Base-by-base conservation (phyloP, 2,113 vertebrate species). In the Athene noctua region DNA sequence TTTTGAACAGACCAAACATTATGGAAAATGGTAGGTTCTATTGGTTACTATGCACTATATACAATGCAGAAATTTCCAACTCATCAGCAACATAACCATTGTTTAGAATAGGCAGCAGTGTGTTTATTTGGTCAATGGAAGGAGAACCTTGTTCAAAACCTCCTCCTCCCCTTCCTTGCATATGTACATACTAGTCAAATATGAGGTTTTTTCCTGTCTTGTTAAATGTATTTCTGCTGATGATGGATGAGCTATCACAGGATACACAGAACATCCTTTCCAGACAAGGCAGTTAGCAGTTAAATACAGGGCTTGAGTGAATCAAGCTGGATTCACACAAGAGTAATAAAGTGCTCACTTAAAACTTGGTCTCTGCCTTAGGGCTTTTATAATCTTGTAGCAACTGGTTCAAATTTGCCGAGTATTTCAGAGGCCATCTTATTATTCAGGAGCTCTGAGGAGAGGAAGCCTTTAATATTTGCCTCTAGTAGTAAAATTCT, bases 381-480 rank as follows among this genome's bases (percentile, higher is more conserved):
- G 38, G 78, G 65, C 21, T 92, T 87, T 92, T 40, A 40, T 49
- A 77, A 52, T 78, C 80, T 57, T 94, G 83, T 36, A 90, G 71
- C 62, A 95, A 93, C 71, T 86, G 42, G 46, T 74, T 95, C n/a
- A 94, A 29, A 88, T 94, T 73, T 86, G 22, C 59, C 62, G 57
- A 72, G 13, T 71, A 19, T 62, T 95, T 89, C 17, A 11, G 42
- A 95, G 46, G 14, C 17, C 54, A 70, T 70, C 13, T 92, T 70
- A 54, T 38, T 77, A 52, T 30, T 79, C 55, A 84, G 34, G 3
- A 85, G 80, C 13, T 42, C 38, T 21, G 17, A 0, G 9, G 6
- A 17, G 8, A 42, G 8, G 7, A 30, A 65, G 3, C 1, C 55
- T 85, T 63, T 71, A 47, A 23, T 62, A 30, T 77, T 90, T 90